Conservation (phyloP, 2,113 vertebrate species). For the Dipodomys stephensi region DNA sequence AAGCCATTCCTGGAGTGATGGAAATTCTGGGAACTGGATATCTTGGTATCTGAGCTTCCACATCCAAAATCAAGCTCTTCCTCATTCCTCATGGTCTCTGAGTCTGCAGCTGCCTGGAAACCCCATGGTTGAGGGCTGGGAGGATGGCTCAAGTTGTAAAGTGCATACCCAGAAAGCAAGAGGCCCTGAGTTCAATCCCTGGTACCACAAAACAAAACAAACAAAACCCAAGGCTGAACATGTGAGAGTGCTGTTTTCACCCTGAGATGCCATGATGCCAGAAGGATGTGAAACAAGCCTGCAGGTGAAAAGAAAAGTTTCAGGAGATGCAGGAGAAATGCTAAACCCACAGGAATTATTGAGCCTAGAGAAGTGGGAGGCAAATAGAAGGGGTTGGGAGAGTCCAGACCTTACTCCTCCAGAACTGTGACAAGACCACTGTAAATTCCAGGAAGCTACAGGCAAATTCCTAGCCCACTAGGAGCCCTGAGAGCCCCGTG, state of each 20-base stretch:
- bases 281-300: background rate
- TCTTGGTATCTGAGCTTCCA: background rate
- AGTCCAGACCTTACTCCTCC: background rate
- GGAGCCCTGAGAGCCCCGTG: background rate
- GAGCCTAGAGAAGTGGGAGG: background rate
- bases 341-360: background rate
- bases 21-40: background rate
- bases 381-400: background rate
- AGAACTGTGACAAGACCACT: background rate
- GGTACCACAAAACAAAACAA: too few species aligned
- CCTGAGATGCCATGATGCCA: background rate
- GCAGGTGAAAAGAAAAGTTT: background rate
- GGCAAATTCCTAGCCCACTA: background rate
- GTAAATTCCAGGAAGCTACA: background rate
- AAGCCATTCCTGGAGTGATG: conserved; percentile 1
- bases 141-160: too few species aligned
- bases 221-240: too few species aligned
- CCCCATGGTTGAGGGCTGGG: background rate
- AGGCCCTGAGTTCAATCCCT: too few species aligned
- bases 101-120: background rate
- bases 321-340: background rate
- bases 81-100: background rate
- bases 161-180: too few species aligned
- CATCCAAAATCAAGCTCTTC: background rate
- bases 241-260: background rate